Base-by-base conservation (phyloP, 2,113 vertebrate genomes). In the Gnathonemus echidnorhynchus region DNA sequence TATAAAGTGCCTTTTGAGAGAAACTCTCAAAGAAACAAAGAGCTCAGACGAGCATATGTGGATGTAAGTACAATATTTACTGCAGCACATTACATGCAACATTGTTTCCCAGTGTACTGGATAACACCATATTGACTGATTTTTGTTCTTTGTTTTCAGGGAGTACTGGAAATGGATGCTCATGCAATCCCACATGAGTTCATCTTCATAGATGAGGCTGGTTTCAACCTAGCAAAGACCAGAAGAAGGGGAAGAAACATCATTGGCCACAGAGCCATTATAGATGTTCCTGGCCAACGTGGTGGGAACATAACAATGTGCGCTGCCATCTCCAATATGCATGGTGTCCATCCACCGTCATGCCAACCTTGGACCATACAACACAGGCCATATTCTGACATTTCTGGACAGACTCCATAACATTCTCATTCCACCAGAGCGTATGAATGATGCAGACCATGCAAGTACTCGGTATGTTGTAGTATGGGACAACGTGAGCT, bases 401-500 rank as follows among this genome's bases (percentile, higher is more conserved):
- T 85, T 85, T 85, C 77, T 85, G 88, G 56, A 66, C 88, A 88
- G 88, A 88, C 88, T 88, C 53, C 56, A 70, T 24, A 88, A 70
- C 88, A 88, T 89, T 84, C 70, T 85, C 89, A 89, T 83, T n/a
- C 70, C 70, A 89, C 74, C n/a, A 66, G 88, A 88, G 50, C 0
- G 35, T 88, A 70, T 88, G 56, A 46, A 70, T 88, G 39, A 70
- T 88, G 56, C 53, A 88, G 56, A 88, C 53, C 53, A 88, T 21
- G 7, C 24, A 88, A 88, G 88, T 45, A 66, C 24, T 13, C 17
- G 31, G 56, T 66, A 88, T 0, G 39, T 70, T 88, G 88, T 88
- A 70, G 52, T 88, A 88, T 66, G 56, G 56, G 52, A 85, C 42
- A 85, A n/a, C 21, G 21, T 85, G 83, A 85, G 39, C 83, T 85